Base-by-base conservation (phyloP, 2,113 vertebrate genomes). In the Microcebus lehilahytsara region DNA sequence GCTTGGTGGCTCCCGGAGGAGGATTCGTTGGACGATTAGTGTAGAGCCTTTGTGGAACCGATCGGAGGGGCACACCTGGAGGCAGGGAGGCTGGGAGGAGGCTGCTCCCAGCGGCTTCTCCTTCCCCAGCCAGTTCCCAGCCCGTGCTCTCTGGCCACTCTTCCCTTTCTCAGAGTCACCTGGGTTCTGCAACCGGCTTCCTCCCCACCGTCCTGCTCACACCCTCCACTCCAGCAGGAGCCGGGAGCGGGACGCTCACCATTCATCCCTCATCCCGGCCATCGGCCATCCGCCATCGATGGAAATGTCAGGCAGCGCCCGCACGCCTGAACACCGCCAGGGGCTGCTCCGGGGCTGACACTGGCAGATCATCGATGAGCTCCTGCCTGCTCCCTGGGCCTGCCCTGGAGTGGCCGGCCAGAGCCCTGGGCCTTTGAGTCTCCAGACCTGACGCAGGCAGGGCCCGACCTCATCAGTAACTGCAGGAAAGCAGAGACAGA, bases 401-500 rank as follows among this genome's bases (percentile, higher is more conserved):
- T 46, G 58, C 34, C 23, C 67, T 3, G 0, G 8, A 34, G 62
- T 2, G 2, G 14, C 1, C 0, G 2, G 79, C 79, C 75, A 19
- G 5, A 1, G 53, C 46, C 74, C 64, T 20, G 53, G 34, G 84
- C 20, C 13, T 4, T 9, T 9, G 27, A 66, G 34, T 42, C 81
- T 30, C 74, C 10, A 9, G 64, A 30, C 72, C 12, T 14, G 19
- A 42, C 25, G 1, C 32, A 13, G 1, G 22, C 3, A 1, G 23
- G n/a, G 60, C 14, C 0, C 9, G 42, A 37, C 62, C 9, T 19
- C 0, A 0, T 0, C 0, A 1, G 60, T 27, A 42, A 51, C 34
- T 2, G 5, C 5, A 27, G 91, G 37, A n/a, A 1, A 4, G 62
- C 23, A 2, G 27, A 66, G 37, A 8, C 27, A 0, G 46, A n/a